Evolutionary conservation across 2,113 vertebrate species (phyloP), one percentile per base, ranked within the genome.

Genomic region (Cyprinodon brontotheroides): DNA sequence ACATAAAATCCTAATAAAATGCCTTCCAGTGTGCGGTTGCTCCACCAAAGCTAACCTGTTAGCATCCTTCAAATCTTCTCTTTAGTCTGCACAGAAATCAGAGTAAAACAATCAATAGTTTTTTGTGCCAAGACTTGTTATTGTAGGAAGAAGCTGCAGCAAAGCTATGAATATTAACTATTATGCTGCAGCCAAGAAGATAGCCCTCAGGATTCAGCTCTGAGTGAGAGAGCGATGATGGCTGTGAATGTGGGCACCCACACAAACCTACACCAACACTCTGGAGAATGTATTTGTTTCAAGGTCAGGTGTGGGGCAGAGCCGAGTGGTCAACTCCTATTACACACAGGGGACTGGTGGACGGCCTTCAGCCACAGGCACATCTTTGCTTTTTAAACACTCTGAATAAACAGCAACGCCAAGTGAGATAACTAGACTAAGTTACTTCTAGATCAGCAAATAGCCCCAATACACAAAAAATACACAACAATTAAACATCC

Each of bases 281-380:
- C 20, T 70, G 10, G n/a, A 64, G 45, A 78, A 78, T 69, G 85
- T 72, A 85, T 84, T 80, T 40, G 57, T 89, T 91, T 89, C 91
- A 92, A 93, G 91, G 90, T 90, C 88, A 89, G 79, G 76, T 74
- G 66, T 1, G 2, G 69, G 82, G 90, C 40, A 36, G 70, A 70
- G 74, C 79, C 79, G 73, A 76, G 81, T 65, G 81, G 83, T 77
- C 80, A 85, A 85, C 89, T 90, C 86, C 64, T 77, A 80, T 91
- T 90, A 91, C 86, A 86, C 77, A 87, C 61, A 78, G 66, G 86
- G 78, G 70, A 79, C 70, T 74, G 29, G 20, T 57, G 50, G 20
- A 14, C 40, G 72, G 70, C 40, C 61, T 57, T 65, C 66, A 72
- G 38, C 10, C 72, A 37, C 65, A 14, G 61, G 66, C 37, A 11